These are phyloP conservation scores for Trichogramma pretiosum DNA, from an alignment of 1,140 invertebrate species.

Conservation along the genomic window DNA sequence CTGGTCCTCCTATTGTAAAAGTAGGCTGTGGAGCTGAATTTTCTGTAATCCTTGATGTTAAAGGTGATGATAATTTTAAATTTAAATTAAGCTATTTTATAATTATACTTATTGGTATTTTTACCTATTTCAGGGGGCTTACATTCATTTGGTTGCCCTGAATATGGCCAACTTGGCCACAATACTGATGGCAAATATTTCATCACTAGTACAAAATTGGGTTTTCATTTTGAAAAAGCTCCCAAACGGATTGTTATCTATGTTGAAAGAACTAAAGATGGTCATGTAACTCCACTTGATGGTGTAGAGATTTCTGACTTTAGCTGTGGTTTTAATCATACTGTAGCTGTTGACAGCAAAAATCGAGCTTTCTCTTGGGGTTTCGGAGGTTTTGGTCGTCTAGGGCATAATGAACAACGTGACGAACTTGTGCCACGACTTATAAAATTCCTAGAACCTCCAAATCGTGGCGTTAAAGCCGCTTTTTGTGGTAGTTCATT, in stretches of 20 bases:
- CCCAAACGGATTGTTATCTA: slow-evolving; percentile 79
- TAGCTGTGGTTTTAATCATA: slow-evolving; percentile 83
- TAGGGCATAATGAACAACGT: slow-evolving; percentile 85
- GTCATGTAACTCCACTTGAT: slow-evolving; percentile 72
- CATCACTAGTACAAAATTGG: slow-evolving; percentile 77
- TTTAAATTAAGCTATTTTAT: neutral
- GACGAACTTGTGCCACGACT: slow-evolving; percentile 84
- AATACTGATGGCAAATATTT: slow-evolving; percentile 92
- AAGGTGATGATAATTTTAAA: slow-evolving; percentile 47
- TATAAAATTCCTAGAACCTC: slow-evolving; percentile 81
- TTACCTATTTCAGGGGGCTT: slow-evolving; percentile 44
- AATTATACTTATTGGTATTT: neutral
- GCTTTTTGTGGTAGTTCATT: slow-evolving; percentile 80
- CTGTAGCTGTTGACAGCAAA: slow-evolving; percentile 78
- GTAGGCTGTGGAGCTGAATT: slow-evolving; percentile 87
- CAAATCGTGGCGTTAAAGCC: slow-evolving; percentile 68
- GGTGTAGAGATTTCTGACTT: slow-evolving; percentile 83
- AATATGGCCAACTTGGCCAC: slow-evolving; percentile 86
- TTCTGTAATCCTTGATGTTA: slow-evolving; percentile 80
- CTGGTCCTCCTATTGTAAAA: slow-evolving; percentile 70
- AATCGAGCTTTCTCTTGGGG: slow-evolving; percentile 88
- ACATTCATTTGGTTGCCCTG: slow-evolving; percentile 85
- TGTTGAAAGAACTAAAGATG: slow-evolving; percentile 82
- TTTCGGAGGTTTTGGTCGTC: slow-evolving; percentile 84
- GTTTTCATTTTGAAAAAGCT: slow-evolving; percentile 72